Evolutionary conservation across 2,888 invertebrate genomes (phyloP).

Genomic region (Cosmia trapezina): DNA sequence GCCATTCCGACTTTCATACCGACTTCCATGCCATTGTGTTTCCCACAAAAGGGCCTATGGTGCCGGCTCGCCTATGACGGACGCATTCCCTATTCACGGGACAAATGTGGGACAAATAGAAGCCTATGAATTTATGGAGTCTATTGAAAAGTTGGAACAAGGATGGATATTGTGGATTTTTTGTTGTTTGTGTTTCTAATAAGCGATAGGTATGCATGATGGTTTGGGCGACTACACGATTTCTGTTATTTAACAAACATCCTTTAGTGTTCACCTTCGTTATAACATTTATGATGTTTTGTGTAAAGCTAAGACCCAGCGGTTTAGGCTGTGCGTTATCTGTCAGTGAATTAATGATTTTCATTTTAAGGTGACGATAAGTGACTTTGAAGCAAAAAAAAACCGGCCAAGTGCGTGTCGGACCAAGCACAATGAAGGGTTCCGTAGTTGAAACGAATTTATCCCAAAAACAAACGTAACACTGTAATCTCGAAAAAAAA

Average conservation of each 20-base stretch:
- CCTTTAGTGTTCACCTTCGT: no score
- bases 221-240: background rate
- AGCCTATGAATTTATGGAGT: constrained; percentile 38
- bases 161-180: constrained; percentile 1
- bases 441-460: no score
- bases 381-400: no score
- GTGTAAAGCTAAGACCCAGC: no score
- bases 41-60: constrained; percentile 44
- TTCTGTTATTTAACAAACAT: background rate
- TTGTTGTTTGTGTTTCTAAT: constrained; percentile 5
- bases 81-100: constrained; percentile 59
- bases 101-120: constrained; percentile 60
- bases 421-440: no score
- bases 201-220: background rate
- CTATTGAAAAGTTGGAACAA: constrained; percentile 49
- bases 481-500: no score
- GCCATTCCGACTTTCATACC: constrained; percentile 13
- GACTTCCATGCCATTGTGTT: constrained; percentile 49
- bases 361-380: no score
- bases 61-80: constrained; percentile 60
- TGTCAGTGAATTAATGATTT: no score
- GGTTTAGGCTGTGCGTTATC: no score
- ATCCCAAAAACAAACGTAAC: no score
- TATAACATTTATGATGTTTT: no score
- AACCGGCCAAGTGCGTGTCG: no score